Percentiles rank a stretch among this genome's conserved stretches.
These are phyloP conservation scores for Kryphioiulus occultus DNA, from an alignment of 2,888 invertebrate species.

Conservation along the genomic window DNA sequence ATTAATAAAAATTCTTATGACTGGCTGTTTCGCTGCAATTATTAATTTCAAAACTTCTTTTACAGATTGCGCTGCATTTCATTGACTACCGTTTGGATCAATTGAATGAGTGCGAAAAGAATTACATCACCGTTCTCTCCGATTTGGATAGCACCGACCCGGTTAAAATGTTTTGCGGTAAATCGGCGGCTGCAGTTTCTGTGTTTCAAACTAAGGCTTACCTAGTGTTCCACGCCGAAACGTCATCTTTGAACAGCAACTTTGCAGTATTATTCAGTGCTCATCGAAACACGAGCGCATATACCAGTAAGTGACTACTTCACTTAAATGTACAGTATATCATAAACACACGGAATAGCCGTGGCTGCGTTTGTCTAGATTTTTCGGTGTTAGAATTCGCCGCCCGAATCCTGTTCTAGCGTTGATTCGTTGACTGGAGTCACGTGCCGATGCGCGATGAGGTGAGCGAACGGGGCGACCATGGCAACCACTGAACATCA, in stretches of 20 bases:
- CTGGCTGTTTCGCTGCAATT: background rate
- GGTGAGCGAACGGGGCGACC: too few species aligned
- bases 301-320: background rate
- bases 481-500: too few species aligned
- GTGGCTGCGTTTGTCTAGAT: too few species aligned
- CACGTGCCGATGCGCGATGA: too few species aligned
- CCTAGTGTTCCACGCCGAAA: slow-evolving; percentile 76
- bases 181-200: slow-evolving; percentile 79
- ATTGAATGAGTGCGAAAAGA: slow-evolving; percentile 80
- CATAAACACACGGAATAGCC: too few species aligned
- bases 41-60: background rate
- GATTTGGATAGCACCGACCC: slow-evolving; percentile 68
- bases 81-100: slow-evolving; percentile 71
- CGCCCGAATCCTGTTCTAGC: too few species aligned
- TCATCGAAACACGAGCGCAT: slow-evolving; percentile 67
- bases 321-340: too few species aligned
- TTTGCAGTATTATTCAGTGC: slow-evolving; percentile 80
- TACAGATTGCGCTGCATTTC: slow-evolving; percentile 73
- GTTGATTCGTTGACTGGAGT: too few species aligned
- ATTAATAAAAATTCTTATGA: too few species aligned
- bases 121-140: slow-evolving; percentile 78
- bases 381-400: too few species aligned
- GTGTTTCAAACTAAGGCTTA: slow-evolving; percentile 75
- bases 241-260: slow-evolving; percentile 69
- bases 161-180: slow-evolving; percentile 81